Evolutionary conservation across 1,140 invertebrate genomes (phyloP).

Genomic region (Chymomyza costata): DNA sequence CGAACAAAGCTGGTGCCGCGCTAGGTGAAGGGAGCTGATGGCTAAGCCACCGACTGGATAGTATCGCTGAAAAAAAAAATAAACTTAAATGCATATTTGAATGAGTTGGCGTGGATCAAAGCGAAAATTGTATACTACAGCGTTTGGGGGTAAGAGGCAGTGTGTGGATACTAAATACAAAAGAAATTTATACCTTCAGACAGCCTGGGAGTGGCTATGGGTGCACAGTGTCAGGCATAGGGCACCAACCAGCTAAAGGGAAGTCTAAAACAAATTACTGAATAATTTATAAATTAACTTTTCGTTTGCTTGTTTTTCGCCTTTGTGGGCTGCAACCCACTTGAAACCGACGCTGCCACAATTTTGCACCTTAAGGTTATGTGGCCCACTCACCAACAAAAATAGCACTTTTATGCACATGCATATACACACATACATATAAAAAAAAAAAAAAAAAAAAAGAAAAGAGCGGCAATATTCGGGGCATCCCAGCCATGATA

Average conservation of each 20-base stretch:
- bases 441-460: too few species aligned
- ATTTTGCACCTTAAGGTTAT: conserved; percentile 38
- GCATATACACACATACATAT: conserved; percentile 27
- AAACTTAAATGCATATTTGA: conserved; percentile 60
- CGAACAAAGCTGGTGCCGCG: too few species aligned
- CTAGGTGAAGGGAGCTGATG: too few species aligned
- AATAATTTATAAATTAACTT: conserved; percentile 72
- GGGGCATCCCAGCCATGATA: too few species aligned
- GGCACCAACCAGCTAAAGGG: conserved; percentile 43
- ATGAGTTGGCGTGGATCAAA: conserved; percentile 26
- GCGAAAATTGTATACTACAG: too few species aligned
- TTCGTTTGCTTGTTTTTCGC: conserved; percentile 40
- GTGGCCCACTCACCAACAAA: conserved; percentile 20
- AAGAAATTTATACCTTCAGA: conserved; percentile 54
- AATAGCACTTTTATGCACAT: conserved; percentile 8
- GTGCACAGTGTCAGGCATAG: background rate
- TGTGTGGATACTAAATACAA: conserved; percentile 60
- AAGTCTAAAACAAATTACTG: conserved; percentile 70
- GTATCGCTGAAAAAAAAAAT: conserved; percentile 34
- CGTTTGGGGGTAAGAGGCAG: conserved; percentile 10
- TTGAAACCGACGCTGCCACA: too few species aligned
- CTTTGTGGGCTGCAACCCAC: conserved; percentile 38
- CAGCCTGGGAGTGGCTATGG: conserved; percentile 7
- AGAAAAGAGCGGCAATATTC: too few species aligned
- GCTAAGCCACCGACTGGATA: conserved; percentile 43